These are phyloP conservation scores for Anthoscopus minutus DNA, from an alignment of 2,113 vertebrate species.

Conservation along the genomic window DNA sequence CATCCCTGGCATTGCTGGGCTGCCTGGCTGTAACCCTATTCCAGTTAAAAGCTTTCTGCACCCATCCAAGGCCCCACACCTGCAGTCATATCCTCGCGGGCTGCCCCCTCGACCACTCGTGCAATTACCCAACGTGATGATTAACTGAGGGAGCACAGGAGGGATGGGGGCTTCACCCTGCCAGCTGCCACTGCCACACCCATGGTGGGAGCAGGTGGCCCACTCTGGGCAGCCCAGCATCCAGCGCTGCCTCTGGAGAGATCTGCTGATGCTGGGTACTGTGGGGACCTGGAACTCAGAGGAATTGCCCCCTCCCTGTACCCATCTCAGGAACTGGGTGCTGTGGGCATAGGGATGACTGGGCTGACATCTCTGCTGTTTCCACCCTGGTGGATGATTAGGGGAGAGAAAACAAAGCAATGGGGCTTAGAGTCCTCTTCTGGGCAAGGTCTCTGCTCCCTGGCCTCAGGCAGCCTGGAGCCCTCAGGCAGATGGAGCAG, in stretches of 20 bases:
- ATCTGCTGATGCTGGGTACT: fast-evolving
- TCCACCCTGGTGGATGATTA: neutral
- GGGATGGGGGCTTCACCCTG: neutral
- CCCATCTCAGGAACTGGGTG: neutral
- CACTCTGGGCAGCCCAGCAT: neutral
- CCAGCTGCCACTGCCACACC: neutral
- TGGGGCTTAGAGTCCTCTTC: neutral
- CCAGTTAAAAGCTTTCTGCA: constrained; percentile 60
- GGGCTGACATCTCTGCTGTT: neutral
- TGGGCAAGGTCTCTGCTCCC: neutral
- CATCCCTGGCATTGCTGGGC: constrained; percentile 67
- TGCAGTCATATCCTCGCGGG: neutral
- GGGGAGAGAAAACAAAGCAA: neutral
- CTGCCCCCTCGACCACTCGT: neutral
- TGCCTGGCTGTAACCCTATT: constrained; percentile 65
- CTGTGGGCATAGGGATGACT: neutral
- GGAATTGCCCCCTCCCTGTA: fast-evolving
- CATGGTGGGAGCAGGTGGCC: neutral
- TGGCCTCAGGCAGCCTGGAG: neutral
- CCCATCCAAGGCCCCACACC: neutral
- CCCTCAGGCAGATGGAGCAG: fast-evolving
- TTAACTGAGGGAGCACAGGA: neutral
- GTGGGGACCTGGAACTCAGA: neutral
- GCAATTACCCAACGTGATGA: constrained; percentile 58
- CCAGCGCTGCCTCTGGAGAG: neutral